Conservation (phyloP, 2,797 vertebrate species). For the Philypnodon macrostomus region DNA sequence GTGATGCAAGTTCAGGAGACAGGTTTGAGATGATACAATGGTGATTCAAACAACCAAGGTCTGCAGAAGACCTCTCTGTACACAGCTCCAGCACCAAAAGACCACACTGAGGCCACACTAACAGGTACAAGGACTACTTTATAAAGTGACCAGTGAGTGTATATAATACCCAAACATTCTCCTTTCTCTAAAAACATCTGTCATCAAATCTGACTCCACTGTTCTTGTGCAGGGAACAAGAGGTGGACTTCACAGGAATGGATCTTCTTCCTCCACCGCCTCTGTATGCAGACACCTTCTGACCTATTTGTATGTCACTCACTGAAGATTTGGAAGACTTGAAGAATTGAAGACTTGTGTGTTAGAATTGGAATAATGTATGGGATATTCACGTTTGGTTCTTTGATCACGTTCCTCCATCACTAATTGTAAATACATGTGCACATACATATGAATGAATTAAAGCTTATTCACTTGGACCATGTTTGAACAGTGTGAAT, state of each 20-base stretch:
- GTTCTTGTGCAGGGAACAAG: slow-evolving; percentile 66
- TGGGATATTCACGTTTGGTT: slow-evolving; percentile 20
- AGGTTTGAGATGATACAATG: too few species aligned
- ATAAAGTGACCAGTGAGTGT: too few species aligned
- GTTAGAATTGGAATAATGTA: slow-evolving; percentile 7
- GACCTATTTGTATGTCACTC: slow-evolving; percentile 23
- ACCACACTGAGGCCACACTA: too few species aligned
- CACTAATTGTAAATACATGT: neutral
- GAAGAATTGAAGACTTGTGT: slow-evolving; percentile 9
- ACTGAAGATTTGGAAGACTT: neutral
- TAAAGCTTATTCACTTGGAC: slow-evolving; percentile 20
- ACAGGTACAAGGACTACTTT: too few species aligned
- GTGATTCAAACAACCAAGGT: too few species aligned
- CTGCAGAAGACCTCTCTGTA: too few species aligned
- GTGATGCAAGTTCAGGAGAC: too few species aligned
- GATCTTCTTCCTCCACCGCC: slow-evolving; percentile 73
- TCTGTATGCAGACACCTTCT: slow-evolving; percentile 70
- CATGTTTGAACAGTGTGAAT: slow-evolving; percentile 17
- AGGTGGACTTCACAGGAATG: slow-evolving; percentile 68
- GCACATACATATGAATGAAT: slow-evolving; percentile 18
- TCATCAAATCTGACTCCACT: slow-evolving; percentile 3
- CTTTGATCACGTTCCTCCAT: slow-evolving; percentile 5
- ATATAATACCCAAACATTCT: too few species aligned
- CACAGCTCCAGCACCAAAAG: too few species aligned
- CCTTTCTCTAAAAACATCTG: too few species aligned